These are phyloP conservation scores for Paelopatides confundens DNA, from an alignment of 53 echinoderm and acorn worm genomes.

Conservation along the genomic window DNA sequence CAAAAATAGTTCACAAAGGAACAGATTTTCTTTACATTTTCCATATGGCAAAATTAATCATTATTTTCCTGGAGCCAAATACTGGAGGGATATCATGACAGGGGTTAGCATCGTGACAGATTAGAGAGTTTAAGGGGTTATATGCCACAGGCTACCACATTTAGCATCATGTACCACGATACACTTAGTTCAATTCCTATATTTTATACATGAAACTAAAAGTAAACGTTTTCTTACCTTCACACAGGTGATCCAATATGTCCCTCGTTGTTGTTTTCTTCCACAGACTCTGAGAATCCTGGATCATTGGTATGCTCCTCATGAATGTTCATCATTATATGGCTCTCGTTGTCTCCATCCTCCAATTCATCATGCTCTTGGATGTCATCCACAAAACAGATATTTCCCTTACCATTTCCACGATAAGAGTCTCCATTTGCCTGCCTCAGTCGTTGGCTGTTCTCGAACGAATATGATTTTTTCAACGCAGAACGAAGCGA, in stretches of 20 bases:
- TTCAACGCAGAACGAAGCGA: conserved; percentile 27
- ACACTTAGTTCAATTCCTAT: too few relatives aligned
- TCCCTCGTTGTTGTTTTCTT: neutral
- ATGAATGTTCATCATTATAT: neutral
- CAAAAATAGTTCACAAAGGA: too few relatives aligned
- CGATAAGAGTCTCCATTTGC: neutral
- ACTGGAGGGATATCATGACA: too few relatives aligned
- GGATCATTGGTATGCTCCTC: conserved; percentile 3
- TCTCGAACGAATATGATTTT: conserved; percentile 31
- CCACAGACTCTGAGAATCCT: conserved; percentile 31
- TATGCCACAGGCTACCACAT: too few relatives aligned
- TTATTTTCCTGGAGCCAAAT: too few relatives aligned
- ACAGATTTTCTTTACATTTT: too few relatives aligned
- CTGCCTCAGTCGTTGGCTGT: neutral
- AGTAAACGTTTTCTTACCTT: neutral
- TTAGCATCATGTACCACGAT: too few relatives aligned
- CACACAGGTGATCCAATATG: conserved; percentile 17
- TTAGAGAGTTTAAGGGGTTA: too few relatives aligned
- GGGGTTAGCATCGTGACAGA: too few relatives aligned
- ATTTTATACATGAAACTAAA: too few relatives aligned
- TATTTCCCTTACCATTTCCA: conserved; percentile 33
- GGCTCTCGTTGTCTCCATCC: neutral
- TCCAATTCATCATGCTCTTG: conserved; percentile 6
- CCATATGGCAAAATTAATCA: too few relatives aligned
- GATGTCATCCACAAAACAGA: conserved; percentile 55